phyloP scores from a whole-genome alignment of 1,140 invertebrate genomes.

The Sipha flava region DNA sequence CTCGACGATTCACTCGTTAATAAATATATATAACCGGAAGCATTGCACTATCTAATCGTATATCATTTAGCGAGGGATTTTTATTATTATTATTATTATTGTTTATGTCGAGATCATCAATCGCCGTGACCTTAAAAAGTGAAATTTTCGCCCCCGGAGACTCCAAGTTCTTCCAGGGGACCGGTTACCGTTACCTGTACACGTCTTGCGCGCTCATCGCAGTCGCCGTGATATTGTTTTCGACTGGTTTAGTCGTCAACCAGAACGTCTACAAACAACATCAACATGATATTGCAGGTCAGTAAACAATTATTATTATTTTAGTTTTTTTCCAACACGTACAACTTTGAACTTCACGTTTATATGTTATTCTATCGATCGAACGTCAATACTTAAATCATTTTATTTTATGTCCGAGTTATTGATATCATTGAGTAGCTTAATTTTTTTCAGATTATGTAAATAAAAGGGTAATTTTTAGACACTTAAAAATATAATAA shows the following conservation, averaged over 20 bases:
- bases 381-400: too few species aligned
- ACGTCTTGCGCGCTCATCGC: background rate
- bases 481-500: too few species aligned
- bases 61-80: background rate
- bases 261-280: constrained; percentile 7
- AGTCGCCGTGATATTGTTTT: background rate
- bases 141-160: constrained; percentile 18
- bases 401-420: too few species aligned
- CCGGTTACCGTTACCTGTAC: constrained; percentile 1
- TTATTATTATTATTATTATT: constrained; percentile 6
- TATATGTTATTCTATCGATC: too few species aligned
- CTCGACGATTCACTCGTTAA: background rate
- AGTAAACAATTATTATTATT: too few species aligned
- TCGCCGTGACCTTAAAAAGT: constrained; percentile 20
- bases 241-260: background rate
- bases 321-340: too few species aligned
- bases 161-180: background rate
- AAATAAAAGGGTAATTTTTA: too few species aligned
- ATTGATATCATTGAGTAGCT: too few species aligned
- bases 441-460: too few species aligned
- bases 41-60: background rate
- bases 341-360: too few species aligned
- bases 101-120: constrained; percentile 4
- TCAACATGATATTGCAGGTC: background rate
- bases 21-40: background rate